Evolutionary conservation across 2,113 vertebrate genomes (phyloP).

Genomic region (Lycocorax pyrrhopterus): DNA sequence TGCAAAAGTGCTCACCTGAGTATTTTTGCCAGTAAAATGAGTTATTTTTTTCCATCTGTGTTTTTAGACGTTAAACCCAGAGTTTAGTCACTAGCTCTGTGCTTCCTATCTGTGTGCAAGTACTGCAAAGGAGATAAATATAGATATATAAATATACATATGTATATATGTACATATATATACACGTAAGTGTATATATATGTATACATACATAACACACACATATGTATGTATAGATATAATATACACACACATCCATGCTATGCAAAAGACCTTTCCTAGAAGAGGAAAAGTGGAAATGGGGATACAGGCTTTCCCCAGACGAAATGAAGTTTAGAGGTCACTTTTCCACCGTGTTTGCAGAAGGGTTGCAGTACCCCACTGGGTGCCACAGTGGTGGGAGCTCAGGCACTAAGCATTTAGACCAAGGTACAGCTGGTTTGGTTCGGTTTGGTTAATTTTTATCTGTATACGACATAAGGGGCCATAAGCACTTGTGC

Average conservation of each 20-base stretch:
- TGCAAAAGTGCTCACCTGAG: background rate
- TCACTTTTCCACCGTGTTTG: rapidly evolving
- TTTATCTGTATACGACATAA: background rate
- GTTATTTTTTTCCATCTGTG: background rate
- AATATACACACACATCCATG: background rate
- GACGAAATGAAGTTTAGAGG: background rate
- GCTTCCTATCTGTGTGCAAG: background rate
- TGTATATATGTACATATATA: background rate
- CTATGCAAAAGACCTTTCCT: background rate
- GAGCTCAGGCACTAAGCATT: background rate
- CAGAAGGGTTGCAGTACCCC: background rate
- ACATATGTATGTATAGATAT: background rate
- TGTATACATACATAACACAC: background rate
- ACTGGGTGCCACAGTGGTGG: background rate
- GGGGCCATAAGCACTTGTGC: background rate
- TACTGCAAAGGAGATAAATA: background rate
- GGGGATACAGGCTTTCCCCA: background rate
- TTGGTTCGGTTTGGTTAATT: background rate
- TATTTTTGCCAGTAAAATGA: background rate
- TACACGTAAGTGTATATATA: background rate
- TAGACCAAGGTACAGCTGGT: background rate
- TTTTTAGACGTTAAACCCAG: background rate
- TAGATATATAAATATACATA: background rate
- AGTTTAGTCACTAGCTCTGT: background rate
- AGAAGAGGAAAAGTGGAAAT: background rate